A percentile compares a stretch with the other conserved stretches of the same genome.
These are phyloP conservation scores for Ceratoteleas bidentatus DNA, from an alignment of 1,140 invertebrate genomes.

Conservation along the genomic window DNA sequence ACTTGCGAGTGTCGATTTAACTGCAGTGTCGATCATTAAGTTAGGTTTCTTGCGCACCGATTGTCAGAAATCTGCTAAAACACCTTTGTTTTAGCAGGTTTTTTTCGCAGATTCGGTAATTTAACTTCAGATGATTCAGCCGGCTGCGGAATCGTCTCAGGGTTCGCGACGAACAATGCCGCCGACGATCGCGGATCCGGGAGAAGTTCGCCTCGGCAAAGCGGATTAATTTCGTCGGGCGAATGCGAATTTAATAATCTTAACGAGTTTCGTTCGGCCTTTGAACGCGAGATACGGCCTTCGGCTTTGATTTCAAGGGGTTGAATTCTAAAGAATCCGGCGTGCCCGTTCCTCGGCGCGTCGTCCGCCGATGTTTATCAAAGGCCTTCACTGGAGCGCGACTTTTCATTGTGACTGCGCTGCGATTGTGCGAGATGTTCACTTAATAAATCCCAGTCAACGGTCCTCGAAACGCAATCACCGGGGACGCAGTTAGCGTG, in stretches of 20 bases:
- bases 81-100: too few species aligned
- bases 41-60: too few species aligned
- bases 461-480: not conserved
- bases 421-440: constrained; percentile 39
- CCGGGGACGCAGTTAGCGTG: too few species aligned
- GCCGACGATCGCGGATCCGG: too few species aligned
- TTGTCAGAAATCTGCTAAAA: too few species aligned
- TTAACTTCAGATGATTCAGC: too few species aligned
- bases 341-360: constrained; percentile 42
- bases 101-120: too few species aligned
- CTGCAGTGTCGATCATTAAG: too few species aligned
- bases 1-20: too few species aligned
- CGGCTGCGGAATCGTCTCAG: too few species aligned
- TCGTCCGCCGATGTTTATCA: constrained; percentile 50
- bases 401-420: constrained; percentile 42
- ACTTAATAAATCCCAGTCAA: constrained; percentile 22
- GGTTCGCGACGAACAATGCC: too few species aligned
- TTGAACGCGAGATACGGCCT: constrained; percentile 37
- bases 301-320: constrained; percentile 45
- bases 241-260: constrained; percentile 55
- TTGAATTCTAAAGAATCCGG: constrained; percentile 55
- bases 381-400: constrained; percentile 36
- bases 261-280: constrained; percentile 53
- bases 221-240: constrained; percentile 47
- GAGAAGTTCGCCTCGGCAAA: not conserved